Base-by-base conservation (phyloP, 2,113 vertebrate genomes). In the Tragelaphus imberbis region DNA sequence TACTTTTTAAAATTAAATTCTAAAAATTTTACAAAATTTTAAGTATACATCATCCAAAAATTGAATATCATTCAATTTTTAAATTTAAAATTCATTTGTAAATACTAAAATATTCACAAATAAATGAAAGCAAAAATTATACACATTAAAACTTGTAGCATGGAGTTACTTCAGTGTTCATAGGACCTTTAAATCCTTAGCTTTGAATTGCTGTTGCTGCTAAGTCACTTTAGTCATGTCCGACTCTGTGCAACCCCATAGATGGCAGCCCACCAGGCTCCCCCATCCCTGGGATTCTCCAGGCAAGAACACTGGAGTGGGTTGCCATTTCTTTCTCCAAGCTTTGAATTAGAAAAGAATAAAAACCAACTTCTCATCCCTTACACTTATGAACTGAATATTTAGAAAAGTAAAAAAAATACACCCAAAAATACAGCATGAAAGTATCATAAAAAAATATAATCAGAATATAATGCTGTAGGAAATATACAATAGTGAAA, bases 231-330 rank as follows among this genome's bases (percentile, higher is more conserved):
- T 17, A 36, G 33, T 68, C 4, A 0, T 21, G 65, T 68, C 16
- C 0, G 0, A 68, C 33, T 21, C 33, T 36, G 4, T 68, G 65
- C 4, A 0, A 68, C 8, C 33, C 8, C 33, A 10, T 36, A 68
- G 33, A n/a, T 0, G 33, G 65, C 65, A 68, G 33, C 8, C 33
- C 33, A 68, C 7, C 17, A 68, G 65, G 16, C 16, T n/a, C 65
- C 65, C n/a, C 17, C 1, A 0, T 36, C 65, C 65, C 16, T 68
- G 65, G 65, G 65, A 19, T 68, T 68, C 65, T n/a, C 65, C 65
- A 68, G 65, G 65, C 33, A n/a, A n/a, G 8, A 68, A n/a, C 9
- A n/a, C 33, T 68, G 65, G 33, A 68, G 65, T 19, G 33, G 65
- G 33, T n/a, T 68, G 16, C 65, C 65, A n/a, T 68, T 36, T 68